Percentiles rank a stretch among this genome's conserved stretches.
These are phyloP conservation scores for Diplodus puntazzo DNA, from an alignment of 2,797 vertebrate species.

Conservation along the genomic window DNA sequence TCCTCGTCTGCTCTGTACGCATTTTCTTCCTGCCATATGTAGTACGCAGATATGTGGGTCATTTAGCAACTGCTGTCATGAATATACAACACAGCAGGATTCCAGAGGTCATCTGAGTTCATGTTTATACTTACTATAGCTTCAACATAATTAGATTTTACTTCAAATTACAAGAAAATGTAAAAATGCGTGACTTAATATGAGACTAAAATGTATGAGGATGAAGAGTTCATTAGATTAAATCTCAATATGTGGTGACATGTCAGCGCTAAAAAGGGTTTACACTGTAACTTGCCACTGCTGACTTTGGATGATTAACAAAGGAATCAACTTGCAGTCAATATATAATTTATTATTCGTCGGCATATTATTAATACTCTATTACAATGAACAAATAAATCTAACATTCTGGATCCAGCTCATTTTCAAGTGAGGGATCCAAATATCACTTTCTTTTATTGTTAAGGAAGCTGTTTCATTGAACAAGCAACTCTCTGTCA, in stretches of 20 bases:
- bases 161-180: too few species aligned
- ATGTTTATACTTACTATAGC: background rate
- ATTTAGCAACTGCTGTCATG: slow-evolving; percentile 27
- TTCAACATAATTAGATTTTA: too few species aligned
- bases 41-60: background rate
- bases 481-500: background rate
- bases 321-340: background rate
- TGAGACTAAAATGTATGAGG: background rate
- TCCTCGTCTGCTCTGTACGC: slow-evolving; percentile 33
- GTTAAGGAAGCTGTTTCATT: background rate
- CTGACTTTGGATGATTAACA: slow-evolving; percentile 4
- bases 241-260: background rate
- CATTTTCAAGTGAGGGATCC: background rate
- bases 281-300: background rate
- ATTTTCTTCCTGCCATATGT: slow-evolving; percentile 29
- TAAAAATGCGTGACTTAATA: too few species aligned
- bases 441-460: background rate
- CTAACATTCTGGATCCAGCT: background rate
- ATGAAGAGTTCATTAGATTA: background rate
- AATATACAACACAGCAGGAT: background rate
- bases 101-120: background rate
- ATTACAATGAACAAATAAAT: background rate
- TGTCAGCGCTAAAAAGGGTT: background rate
- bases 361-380: background rate
- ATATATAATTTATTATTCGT: background rate